Evolutionary conservation across 2,113 vertebrate genomes (phyloP).

Genomic region (Otus sunia): DNA sequence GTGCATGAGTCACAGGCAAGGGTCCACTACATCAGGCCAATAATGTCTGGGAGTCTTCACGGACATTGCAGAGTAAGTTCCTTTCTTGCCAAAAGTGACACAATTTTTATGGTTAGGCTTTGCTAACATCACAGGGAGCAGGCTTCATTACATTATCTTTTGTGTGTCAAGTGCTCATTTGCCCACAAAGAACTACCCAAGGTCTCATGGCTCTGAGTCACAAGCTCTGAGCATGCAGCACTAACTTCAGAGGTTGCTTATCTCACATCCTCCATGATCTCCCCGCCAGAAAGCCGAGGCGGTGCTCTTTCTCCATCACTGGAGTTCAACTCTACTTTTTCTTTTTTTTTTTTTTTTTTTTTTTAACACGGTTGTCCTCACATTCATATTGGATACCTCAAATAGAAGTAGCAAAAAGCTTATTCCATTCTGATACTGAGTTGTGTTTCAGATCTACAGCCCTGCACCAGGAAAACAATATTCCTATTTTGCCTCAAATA

Average conservation of each 20-base stretch:
- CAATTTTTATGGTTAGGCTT: background rate
- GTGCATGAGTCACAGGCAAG: background rate
- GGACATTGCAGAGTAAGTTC: background rate
- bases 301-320: background rate
- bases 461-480: background rate
- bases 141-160: slow-evolving; percentile 5
- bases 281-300: background rate
- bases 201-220: slow-evolving; percentile 45
- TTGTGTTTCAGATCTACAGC: background rate
- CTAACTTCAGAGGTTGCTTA: background rate
- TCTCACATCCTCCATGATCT: background rate
- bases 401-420: background rate
- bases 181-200: background rate
- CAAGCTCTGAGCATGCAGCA: background rate
- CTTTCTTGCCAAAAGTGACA: slow-evolving; percentile 30
- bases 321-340: background rate
- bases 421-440: background rate
- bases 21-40: background rate
- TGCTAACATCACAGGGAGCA: background rate
- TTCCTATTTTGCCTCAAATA: background rate
- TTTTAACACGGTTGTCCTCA: background rate
- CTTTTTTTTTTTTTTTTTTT: background rate
- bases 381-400: background rate
- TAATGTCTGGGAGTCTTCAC: background rate
- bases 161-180: background rate